phyloP scores from a whole-genome alignment of 2,797 vertebrate genomes.

The Aulostomus chinensis region DNA sequence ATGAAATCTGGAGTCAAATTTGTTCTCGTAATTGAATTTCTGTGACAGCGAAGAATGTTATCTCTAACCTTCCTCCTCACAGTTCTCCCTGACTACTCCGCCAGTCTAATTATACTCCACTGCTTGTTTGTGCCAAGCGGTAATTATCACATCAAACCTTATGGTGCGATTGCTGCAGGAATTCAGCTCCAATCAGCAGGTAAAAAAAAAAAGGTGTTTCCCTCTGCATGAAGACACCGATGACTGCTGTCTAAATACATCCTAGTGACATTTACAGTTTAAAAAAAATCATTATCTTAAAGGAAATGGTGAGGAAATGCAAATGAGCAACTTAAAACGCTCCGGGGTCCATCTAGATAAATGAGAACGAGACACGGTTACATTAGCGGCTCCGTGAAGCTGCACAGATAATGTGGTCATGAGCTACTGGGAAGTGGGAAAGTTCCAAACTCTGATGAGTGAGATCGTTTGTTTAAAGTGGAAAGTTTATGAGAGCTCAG shows the following conservation, averaged over 20 bases:
- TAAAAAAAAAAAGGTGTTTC: no score
- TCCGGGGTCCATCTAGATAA: not conserved
- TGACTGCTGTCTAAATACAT: not conserved
- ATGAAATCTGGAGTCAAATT: slow-evolving; percentile 19
- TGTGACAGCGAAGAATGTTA: slow-evolving; percentile 2
- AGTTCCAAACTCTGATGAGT: no score
- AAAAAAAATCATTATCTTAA: not conserved
- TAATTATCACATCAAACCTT: slow-evolving; percentile 53
- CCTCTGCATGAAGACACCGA: not conserved
- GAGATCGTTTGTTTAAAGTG: no score
- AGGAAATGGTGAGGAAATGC: slow-evolving; percentile 1
- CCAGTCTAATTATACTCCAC: slow-evolving; percentile 42
- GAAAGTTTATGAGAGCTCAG: no score
- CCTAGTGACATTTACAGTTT: slow-evolving; percentile 3
- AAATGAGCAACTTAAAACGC: slow-evolving; percentile 7
- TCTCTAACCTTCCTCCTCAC: not conserved
- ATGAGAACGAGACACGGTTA: not conserved
- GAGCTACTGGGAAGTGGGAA: no score
- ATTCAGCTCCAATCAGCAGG: slow-evolving; percentile 16
- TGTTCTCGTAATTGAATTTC: slow-evolving; percentile 18
- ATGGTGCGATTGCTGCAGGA: slow-evolving; percentile 19
- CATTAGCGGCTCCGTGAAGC: not conserved
- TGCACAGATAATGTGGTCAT: no score
- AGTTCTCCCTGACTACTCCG: slow-evolving; percentile 13
- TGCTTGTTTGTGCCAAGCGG: slow-evolving; percentile 36